Percentiles rank a stretch among this genome's conserved stretches.
phyloP scores from a whole-genome alignment of 2,113 vertebrate species.

The Bolborhynchus lineola region DNA sequence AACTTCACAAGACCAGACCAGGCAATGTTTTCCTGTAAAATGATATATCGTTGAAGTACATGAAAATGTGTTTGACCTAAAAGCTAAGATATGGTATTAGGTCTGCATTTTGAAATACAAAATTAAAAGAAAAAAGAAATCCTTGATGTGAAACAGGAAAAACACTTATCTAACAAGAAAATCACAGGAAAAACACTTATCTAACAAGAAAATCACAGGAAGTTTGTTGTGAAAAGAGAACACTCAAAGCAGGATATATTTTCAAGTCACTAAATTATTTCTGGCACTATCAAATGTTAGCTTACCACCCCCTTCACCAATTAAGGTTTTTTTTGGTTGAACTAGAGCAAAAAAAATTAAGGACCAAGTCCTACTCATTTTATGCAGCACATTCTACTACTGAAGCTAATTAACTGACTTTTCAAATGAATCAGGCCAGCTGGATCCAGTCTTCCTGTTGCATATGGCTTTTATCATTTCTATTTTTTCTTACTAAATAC shows the following conservation, averaged over 20 bases:
- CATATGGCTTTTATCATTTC: neutral
- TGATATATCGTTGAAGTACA: slow-evolving; percentile 40
- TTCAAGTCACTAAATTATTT: neutral
- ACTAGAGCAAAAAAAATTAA: slow-evolving; percentile 4
- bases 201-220: neutral
- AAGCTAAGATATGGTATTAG: neutral
- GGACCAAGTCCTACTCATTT: neutral
- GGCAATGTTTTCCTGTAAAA: slow-evolving; percentile 80
- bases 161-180: neutral
- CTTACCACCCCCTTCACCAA: neutral
- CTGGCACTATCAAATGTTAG: neutral
- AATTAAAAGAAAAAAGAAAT: neutral
- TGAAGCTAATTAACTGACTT: slow-evolving; percentile 16
- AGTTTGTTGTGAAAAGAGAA: neutral
- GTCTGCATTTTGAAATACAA: neutral
- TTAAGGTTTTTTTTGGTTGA: neutral
- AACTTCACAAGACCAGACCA: slow-evolving; percentile 91
- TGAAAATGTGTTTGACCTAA: slow-evolving; percentile 23
- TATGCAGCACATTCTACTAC: neutral
- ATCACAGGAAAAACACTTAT: neutral
- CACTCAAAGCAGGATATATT: neutral
- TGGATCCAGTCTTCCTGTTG: slow-evolving; percentile 4
- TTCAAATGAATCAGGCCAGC: neutral
- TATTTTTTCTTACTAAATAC: neutral
- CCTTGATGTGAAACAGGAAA: neutral